These are phyloP conservation scores for Petroica traversi DNA, from an alignment of 2,113 vertebrate species.

Conservation along the genomic window DNA sequence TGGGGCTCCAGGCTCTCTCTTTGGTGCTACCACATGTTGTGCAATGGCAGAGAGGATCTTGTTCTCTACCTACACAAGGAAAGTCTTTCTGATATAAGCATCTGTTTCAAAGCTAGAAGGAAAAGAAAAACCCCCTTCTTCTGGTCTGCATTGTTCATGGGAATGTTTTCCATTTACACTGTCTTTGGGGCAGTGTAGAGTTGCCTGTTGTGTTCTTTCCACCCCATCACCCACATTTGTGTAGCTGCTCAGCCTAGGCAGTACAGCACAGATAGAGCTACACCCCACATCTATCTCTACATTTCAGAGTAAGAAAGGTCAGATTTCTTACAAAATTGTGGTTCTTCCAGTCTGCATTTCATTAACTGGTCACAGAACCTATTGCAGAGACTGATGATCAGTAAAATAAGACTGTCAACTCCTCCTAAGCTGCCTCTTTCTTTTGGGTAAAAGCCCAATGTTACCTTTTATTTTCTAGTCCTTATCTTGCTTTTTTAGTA, in stretches of 20 bases:
- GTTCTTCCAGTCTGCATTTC: neutral
- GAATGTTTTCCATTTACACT: accelerated
- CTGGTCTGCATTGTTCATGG: neutral
- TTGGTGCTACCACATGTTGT: accelerated
- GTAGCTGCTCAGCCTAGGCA: neutral
- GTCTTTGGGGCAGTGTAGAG: neutral
- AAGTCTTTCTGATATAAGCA: neutral
- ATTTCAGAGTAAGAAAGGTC: neutral
- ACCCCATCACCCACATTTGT: too few relatives aligned
- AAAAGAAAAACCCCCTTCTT: neutral
- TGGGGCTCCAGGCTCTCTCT: neutral
- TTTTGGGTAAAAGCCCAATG: neutral
- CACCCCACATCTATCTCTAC: neutral
- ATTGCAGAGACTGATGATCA: neutral
- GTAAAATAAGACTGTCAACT: neutral
- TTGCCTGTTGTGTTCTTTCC: neutral
- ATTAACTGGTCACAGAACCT: neutral
- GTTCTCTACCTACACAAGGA: neutral
- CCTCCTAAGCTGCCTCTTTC: neutral
- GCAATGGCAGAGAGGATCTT: neutral
- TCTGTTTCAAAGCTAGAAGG: neutral
- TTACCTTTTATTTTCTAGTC: constrained; percentile 7
- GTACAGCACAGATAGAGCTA: neutral
- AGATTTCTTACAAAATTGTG: neutral
- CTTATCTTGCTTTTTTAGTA: constrained; percentile 20